Conservation (phyloP, 2,113 vertebrate species). For the Recurvirostra avosetta region DNA sequence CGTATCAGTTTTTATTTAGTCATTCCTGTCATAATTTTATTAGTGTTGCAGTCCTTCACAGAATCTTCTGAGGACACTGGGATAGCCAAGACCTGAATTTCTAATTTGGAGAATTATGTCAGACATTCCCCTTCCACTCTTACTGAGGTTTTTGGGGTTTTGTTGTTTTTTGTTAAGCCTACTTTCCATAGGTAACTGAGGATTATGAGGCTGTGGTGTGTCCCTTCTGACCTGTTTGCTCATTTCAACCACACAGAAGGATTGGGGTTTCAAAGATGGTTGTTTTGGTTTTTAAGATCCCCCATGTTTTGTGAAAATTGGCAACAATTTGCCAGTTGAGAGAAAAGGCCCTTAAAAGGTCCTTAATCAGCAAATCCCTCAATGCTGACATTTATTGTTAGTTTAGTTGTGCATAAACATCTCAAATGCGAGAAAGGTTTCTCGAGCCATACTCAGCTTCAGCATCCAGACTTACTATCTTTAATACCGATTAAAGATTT, state of each 20-base stretch:
- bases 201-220: not conserved
- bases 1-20: conserved; percentile 43
- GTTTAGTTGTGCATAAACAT: not conserved
- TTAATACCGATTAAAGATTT: not conserved
- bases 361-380: not conserved
- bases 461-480: not conserved
- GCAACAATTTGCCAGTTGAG: not conserved
- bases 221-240: not conserved
- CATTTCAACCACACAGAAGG: not conserved
- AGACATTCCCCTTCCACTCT: not conserved
- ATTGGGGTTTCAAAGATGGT: not conserved
- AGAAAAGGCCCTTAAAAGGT: not conserved
- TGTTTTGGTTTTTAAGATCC: not conserved
- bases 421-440: not conserved
- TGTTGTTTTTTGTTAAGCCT: not conserved
- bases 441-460: not conserved
- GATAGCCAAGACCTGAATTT: conserved; percentile 40
- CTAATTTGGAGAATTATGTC: conserved; percentile 31
- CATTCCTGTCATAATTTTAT: conserved; percentile 32
- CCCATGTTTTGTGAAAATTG: not conserved
- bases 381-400: not conserved
- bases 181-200: not conserved
- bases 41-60: conserved; percentile 20
- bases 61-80: conserved; percentile 41
- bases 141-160: not conserved